These are phyloP conservation scores for Muscina levida DNA, from an alignment of 2,888 invertebrate species.

Conservation along the genomic window DNA sequence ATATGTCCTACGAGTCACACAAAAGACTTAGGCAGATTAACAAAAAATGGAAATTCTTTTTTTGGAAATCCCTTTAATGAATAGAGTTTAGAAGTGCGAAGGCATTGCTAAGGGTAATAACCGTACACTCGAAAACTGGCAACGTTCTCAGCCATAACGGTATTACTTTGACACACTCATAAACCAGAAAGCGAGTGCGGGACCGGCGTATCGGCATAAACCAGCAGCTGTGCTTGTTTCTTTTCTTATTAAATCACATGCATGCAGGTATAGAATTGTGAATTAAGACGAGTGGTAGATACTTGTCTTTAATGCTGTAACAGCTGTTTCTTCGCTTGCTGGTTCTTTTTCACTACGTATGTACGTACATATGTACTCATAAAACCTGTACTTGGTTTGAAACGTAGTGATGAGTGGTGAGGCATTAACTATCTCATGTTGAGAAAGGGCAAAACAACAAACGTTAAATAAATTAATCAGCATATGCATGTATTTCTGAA, in stretches of 20 bases:
- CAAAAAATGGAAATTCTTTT: too few species aligned
- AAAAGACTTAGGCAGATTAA: too few species aligned
- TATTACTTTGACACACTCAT: too few species aligned
- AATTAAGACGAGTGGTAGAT: not conserved
- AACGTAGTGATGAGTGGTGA: too few species aligned
- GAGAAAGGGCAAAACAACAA: too few species aligned
- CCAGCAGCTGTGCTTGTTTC: constrained; percentile 2
- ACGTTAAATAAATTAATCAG: too few species aligned
- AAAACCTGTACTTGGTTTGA: too few species aligned
- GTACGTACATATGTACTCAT: not conserved
- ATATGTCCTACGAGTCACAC: too few species aligned
- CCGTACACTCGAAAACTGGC: not conserved
- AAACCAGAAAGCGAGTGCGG: not conserved
- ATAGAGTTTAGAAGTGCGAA: too few species aligned
- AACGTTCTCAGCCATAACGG: not conserved
- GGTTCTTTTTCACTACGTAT: not conserved
- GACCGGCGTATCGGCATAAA: not conserved
- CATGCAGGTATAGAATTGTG: not conserved
- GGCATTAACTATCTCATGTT: too few species aligned
- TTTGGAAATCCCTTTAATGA: too few species aligned
- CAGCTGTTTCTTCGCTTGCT: not conserved
- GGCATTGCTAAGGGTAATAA: not conserved
- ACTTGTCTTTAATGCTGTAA: constrained; percentile 1
- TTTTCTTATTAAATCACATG: not conserved
- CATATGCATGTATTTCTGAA: too few species aligned